A percentile compares a stretch with the other conserved stretches of the same genome.
Conservation (phyloP, 2,888 invertebrate genomes). For the Ochlodes sylvanus region DNA sequence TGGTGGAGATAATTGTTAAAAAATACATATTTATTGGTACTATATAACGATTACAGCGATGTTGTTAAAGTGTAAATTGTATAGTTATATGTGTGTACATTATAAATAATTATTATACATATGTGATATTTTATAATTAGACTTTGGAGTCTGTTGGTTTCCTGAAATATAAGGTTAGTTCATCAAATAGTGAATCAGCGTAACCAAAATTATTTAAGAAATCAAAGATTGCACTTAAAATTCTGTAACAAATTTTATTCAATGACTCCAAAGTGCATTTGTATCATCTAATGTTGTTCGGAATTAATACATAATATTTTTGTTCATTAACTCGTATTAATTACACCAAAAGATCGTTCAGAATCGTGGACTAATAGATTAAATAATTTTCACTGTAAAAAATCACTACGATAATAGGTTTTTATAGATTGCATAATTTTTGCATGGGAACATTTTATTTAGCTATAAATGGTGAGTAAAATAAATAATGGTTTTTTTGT, state of each 20-base stretch:
- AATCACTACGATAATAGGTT: conserved; percentile 27
- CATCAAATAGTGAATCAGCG: neutral
- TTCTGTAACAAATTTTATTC: neutral
- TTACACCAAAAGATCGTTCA: conserved; percentile 35
- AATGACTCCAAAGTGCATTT: conserved; percentile 24
- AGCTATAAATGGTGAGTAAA: too few species aligned
- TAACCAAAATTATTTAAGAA: neutral
- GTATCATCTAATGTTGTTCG: conserved; percentile 6
- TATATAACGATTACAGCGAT: conserved; percentile 10
- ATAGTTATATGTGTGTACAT: conserved; percentile 25
- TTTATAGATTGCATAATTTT: conserved; percentile 29
- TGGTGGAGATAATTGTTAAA: conserved; percentile 2
- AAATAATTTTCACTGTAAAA: conserved; percentile 29
- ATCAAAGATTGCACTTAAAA: neutral
- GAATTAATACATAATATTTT: conserved; percentile 7
- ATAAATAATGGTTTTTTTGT: too few species aligned
- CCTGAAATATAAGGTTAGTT: neutral
- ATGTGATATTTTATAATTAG: conserved; percentile 34
- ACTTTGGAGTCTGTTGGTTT: conserved; percentile 27
- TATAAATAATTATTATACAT: conserved; percentile 32
- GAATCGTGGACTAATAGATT: conserved; percentile 16
- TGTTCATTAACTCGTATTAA: conserved; percentile 9
- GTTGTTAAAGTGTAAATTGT: conserved; percentile 28
- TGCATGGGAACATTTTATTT: conserved; percentile 21
- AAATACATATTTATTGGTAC: conserved; percentile 15